These are phyloP conservation scores for Chloroceryle inda DNA, from an alignment of 2,797 vertebrate species.

Conservation along the genomic window DNA sequence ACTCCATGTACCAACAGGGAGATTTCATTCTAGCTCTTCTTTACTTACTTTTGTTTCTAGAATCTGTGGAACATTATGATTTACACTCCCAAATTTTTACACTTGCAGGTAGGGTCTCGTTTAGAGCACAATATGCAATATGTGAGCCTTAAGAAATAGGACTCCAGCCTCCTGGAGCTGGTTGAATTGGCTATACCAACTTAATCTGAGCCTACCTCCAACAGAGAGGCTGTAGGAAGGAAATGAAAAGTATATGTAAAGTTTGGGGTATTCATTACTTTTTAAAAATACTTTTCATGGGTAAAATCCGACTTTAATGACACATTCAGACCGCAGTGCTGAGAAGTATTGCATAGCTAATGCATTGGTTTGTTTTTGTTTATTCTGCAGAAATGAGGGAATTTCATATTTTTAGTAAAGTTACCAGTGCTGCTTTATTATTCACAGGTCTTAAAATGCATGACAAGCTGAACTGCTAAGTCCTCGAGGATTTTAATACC, in stretches of 20 bases:
- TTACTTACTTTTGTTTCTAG: constrained; percentile 8
- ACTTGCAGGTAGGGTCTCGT: not conserved
- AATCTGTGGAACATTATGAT: not conserved
- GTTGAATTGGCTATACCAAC: constrained; percentile 26
- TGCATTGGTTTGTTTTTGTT: constrained; percentile 83
- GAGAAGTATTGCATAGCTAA: constrained; percentile 78
- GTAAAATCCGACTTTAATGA: constrained; percentile 80
- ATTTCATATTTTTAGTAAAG: constrained; percentile 80
- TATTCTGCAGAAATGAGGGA: constrained; percentile 82
- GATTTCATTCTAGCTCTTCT: not conserved
- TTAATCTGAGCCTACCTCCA: constrained; percentile 53
- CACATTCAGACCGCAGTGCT: constrained; percentile 59
- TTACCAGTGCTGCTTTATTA: constrained; percentile 71
- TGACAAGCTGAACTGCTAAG: constrained; percentile 62
- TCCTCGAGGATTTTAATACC: constrained; percentile 67
- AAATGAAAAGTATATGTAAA: constrained; percentile 60
- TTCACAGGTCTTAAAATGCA: constrained; percentile 73
- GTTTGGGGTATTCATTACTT: constrained; percentile 65
- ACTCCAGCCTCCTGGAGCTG: constrained; percentile 33
- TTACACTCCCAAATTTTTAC: not conserved
- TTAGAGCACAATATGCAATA: not conserved
- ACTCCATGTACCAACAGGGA: not conserved
- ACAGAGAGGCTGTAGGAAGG: constrained; percentile 59
- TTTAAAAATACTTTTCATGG: constrained; percentile 68
- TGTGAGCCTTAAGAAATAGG: constrained; percentile 16